These are phyloP conservation scores for Cephus spinipes DNA, from an alignment of 2,888 invertebrate species.

Conservation along the genomic window DNA sequence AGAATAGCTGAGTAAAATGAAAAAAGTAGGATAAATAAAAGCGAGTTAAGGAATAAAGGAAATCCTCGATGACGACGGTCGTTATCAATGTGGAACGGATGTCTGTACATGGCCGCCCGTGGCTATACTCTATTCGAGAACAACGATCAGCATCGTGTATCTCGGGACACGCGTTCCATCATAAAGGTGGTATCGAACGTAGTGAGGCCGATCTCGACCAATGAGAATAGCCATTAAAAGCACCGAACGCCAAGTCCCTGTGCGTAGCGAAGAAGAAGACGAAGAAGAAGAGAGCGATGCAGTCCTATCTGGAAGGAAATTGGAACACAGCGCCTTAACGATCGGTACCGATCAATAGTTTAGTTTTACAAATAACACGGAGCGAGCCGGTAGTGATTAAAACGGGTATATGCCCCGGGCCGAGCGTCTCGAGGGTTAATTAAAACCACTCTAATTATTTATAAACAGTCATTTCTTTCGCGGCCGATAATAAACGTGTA, in stretches of 20 bases:
- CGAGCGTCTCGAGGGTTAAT: constrained; percentile 62
- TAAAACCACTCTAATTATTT: constrained; percentile 67
- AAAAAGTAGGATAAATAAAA: too few relatives aligned
- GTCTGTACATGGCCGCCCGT: too few relatives aligned
- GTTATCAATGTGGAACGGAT: too few relatives aligned
- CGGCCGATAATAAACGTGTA: constrained; percentile 61
- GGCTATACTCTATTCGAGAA: too few relatives aligned
- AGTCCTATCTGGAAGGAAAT: constrained; percentile 25
- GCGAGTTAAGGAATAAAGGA: too few relatives aligned
- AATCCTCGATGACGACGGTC: too few relatives aligned
- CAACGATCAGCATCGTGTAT: constrained; percentile 16
- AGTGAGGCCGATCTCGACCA: too few relatives aligned
- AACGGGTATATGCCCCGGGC: constrained; percentile 46
- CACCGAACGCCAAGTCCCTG: too few relatives aligned
- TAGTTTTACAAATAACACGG: constrained; percentile 50
- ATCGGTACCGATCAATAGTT: constrained; percentile 47
- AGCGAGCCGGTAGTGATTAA: constrained; percentile 48
- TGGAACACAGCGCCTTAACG: constrained; percentile 38
- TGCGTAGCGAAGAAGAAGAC: too few relatives aligned
- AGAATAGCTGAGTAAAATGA: too few relatives aligned
- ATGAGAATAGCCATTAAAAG: too few relatives aligned
- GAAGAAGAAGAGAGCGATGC: too few relatives aligned
- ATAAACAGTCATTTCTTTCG: constrained; percentile 65
- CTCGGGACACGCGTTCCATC: constrained; percentile 40
- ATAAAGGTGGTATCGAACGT: constrained; percentile 30